Evolutionary conservation across 2,113 vertebrate species (phyloP), one percentile per base, ranked within the genome.

Genomic region (Pao palembangensis): DNA sequence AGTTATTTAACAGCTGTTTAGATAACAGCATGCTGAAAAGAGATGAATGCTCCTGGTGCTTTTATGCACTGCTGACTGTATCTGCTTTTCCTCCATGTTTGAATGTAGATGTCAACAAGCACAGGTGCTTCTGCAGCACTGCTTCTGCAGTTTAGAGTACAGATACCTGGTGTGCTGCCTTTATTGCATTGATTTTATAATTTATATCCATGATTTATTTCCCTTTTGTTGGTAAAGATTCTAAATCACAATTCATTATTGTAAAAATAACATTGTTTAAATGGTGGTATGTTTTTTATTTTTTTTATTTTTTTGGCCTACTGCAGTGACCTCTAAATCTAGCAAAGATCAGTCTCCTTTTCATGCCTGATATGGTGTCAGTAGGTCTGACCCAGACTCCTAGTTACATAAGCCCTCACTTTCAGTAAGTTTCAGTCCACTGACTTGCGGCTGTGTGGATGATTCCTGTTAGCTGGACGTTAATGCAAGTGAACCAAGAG

Each of bases 401-500:
- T 12, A 12, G 8, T 38, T 38, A 38, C 34, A 38, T 38, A 38
- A 81, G 61, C 66, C 12, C 57, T 66, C 56, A 59, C 53, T 70
- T 80, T 72, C 58, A 67, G 75, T 69, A 52, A 8, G 14, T 80
- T 67, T 69, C 64, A 59, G 53, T 81, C 55, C 53, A 80, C 64
- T 78, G 71, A 72, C 64, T 81, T 64, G 75, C 55, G 23, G 48
- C 59, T 70, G 38, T 65, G 61, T 63, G 59, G 61, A 61, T 55
- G 62, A 73, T 38, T 49, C 38, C 62, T 55, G 51, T 68, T 55
- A 46, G 42, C 68, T 71, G 43, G 46, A 65, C n/a, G 13, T 64
- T 56, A 42, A 41, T 18, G n/a, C n/a, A 49, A 19, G n/a, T 55
- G 52, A 65, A 61, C 57, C 43, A 47, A 73, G 41, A 57, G 42